Evolutionary conservation across 1,140 invertebrate genomes (phyloP).

Genomic region (Tetramorium alpestre): DNA sequence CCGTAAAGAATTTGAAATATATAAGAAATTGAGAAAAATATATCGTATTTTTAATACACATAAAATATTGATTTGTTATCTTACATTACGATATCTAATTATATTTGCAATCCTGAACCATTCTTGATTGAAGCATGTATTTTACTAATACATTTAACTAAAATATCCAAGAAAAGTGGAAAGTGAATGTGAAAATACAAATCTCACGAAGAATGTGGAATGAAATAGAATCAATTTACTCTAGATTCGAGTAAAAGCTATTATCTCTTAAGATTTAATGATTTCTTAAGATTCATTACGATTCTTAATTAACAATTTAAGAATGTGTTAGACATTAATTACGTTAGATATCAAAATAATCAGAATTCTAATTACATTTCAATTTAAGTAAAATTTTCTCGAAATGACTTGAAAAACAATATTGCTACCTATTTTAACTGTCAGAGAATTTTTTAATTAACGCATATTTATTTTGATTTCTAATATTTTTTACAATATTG

Average conservation of each 20-base stretch:
- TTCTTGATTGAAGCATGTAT: background rate
- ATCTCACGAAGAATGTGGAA: background rate
- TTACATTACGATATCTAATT: background rate
- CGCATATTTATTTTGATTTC: constrained; percentile 8
- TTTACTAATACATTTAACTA: background rate
- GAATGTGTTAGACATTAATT: background rate
- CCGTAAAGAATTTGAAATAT: background rate
- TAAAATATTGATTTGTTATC: background rate
- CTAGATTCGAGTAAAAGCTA: background rate
- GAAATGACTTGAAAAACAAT: background rate
- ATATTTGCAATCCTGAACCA: background rate
- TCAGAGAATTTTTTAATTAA: background rate
- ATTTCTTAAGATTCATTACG: background rate
- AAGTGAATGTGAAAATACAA: background rate
- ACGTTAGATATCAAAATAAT: background rate
- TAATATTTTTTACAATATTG: background rate
- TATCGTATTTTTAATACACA: background rate
- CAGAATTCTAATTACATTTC: constrained; percentile 9
- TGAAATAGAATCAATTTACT: background rate
- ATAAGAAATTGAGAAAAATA: background rate
- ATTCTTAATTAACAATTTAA: background rate
- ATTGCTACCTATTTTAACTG: background rate
- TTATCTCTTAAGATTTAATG: background rate
- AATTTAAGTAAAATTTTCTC: background rate
- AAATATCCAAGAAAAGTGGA: background rate